phyloP scores from a whole-genome alignment of 2,113 vertebrate genomes.

The Platysteira castanea region DNA sequence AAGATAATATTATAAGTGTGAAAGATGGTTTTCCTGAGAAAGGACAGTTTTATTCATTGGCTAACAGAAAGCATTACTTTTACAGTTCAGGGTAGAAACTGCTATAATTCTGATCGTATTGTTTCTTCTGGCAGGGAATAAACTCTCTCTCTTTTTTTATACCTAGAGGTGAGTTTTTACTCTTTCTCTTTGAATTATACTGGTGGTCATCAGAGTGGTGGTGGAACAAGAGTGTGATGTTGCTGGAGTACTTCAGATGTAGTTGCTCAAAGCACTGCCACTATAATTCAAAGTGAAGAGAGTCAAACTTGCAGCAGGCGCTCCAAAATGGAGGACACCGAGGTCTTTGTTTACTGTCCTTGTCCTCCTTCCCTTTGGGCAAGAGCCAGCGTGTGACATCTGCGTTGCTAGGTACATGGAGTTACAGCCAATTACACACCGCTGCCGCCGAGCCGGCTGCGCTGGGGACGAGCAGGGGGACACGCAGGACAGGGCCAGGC shows the following conservation, averaged over 20 bases:
- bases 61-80: conserved; percentile 46
- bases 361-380: conserved; percentile 65
- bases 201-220: conserved; percentile 70
- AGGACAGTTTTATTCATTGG: background rate
- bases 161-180: conserved; percentile 74
- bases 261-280: conserved; percentile 77
- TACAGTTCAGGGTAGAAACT: conserved; percentile 48
- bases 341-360: conserved; percentile 68
- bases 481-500: background rate
- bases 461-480: background rate
- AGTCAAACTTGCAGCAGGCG: conserved; percentile 63
- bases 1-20: conserved; percentile 33
- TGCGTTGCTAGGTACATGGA: conserved; percentile 30
- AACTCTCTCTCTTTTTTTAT: conserved; percentile 52
- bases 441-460: background rate
- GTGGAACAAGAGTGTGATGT: conserved; percentile 48
- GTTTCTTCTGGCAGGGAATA: conserved; percentile 55
- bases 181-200: conserved; percentile 79
- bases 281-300: conserved; percentile 67
- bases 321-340: conserved; percentile 63
- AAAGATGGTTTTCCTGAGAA: conserved; percentile 19
- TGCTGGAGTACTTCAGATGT: conserved; percentile 52
- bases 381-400: conserved; percentile 49
- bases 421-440: background rate
- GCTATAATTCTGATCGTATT: conserved; percentile 33